These are phyloP conservation scores for Xestia ashworthii DNA, from an alignment of 2,888 invertebrate genomes.

Conservation along the genomic window DNA sequence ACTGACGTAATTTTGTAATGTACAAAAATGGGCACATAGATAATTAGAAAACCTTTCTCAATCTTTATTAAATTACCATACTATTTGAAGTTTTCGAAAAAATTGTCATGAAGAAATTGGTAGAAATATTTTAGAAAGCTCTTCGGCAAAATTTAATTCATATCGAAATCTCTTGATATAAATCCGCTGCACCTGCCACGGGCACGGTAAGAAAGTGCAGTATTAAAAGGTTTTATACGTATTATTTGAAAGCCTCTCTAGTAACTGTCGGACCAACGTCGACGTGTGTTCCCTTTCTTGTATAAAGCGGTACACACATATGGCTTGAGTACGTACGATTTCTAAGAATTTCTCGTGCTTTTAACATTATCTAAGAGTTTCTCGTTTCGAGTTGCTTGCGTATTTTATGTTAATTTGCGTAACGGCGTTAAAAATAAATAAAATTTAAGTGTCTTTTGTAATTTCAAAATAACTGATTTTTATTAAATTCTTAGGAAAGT, in stretches of 20 bases:
- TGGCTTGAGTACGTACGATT: constrained; percentile 17
- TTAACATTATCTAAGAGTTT: too few species aligned
- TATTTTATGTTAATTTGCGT: not conserved
- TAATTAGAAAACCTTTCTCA: not conserved
- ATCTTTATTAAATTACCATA: not conserved
- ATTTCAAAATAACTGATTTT: too few species aligned
- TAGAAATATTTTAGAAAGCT: constrained; percentile 5
- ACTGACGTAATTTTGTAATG: not conserved
- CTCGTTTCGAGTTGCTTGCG: too few species aligned
- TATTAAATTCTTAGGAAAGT: too few species aligned
- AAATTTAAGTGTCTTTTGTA: too few species aligned
- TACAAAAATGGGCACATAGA: not conserved
- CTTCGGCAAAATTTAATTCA: constrained; percentile 42
- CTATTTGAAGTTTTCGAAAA: not conserved
- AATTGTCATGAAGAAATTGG: not conserved
- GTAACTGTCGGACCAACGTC: constrained; percentile 58
- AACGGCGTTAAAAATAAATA: not conserved
- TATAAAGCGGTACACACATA: constrained; percentile 56
- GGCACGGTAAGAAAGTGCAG: constrained; percentile 61
- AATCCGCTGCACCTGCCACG: constrained; percentile 67
- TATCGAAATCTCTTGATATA: constrained; percentile 58
- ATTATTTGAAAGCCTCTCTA: constrained; percentile 70
- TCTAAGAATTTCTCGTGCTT: constrained; percentile 12
- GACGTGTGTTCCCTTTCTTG: constrained; percentile 48
- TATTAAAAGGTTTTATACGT: constrained; percentile 71